These are phyloP conservation scores for Hirundo rustica DNA, from an alignment of 2,797 vertebrate genomes.

Conservation along the genomic window DNA sequence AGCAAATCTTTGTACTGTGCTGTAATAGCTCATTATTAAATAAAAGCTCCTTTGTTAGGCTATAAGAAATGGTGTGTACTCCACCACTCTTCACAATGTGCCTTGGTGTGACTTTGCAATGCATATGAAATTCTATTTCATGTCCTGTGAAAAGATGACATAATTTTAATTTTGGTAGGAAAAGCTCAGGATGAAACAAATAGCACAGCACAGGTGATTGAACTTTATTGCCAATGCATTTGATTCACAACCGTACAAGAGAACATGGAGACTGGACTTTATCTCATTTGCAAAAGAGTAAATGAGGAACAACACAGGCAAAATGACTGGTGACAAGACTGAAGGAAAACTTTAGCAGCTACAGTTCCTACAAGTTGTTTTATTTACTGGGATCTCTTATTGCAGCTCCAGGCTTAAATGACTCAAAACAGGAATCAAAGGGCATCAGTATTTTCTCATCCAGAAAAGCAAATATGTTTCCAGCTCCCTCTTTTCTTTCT, in stretches of 20 bases:
- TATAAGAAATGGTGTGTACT: not conserved
- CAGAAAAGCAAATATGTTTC: not conserved
- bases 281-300: not conserved
- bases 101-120: slow-evolving; percentile 24
- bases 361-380: not conserved
- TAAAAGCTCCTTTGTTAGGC: slow-evolving; percentile 45
- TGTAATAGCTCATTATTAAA: slow-evolving; percentile 51
- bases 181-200: not conserved
- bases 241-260: not conserved
- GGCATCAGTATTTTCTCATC: not conserved
- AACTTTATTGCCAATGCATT: not conserved
- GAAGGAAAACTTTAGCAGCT: not conserved
- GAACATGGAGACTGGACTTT: not conserved
- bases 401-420: slow-evolving; percentile 20
- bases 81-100: not conserved
- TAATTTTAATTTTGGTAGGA: not conserved
- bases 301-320: not conserved
- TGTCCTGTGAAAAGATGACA: not conserved
- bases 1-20: slow-evolving; percentile 59
- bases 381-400: not conserved
- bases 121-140: not conserved
- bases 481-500: not conserved
- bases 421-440: slow-evolving; percentile 22
- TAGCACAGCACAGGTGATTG: not conserved
- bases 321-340: not conserved